Base-by-base conservation (phyloP, 1,140 invertebrate genomes). In the Akabosia matsudoensis region DNA sequence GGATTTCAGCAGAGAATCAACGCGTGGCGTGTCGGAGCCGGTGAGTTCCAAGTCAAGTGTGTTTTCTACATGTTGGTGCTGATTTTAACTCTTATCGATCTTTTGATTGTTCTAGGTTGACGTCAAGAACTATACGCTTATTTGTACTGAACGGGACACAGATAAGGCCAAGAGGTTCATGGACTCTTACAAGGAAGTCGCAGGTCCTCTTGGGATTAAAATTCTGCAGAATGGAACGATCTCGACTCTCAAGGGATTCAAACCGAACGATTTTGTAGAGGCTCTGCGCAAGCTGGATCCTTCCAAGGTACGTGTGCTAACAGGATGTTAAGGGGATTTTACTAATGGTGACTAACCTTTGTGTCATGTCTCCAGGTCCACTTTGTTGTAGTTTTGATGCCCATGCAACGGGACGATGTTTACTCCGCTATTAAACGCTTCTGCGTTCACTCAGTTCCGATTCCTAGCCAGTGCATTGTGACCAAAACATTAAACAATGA, bases 381-480 rank as follows among this genome's bases (percentile, higher is more conserved):
- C 84, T 85, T 96, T 3, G 88, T 93, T 0, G 90, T 96, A 0
- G 87, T 90, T 0, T 90, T 98, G 61, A 92, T 92, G 81, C 93
- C 95, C 0, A 90, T 90, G 0, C 86, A 88, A 30, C 86, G 95
- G 71, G 91, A 93, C 78, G 96, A 98, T 83, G 86, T 93, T n/a
- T 98, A 98, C 82, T 86, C 89, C 1, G 91, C 93, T 0, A 90
- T 98, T 0, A 98, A 98, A 85, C 94, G 91, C 82, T 85, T 95
- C 0, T 96, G 94, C 82, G 95, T 93, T 82, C 86, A 90, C 10
- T 91, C 96, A 74, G 86, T 87, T 18, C 91, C 93, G 2, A 84
- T 96, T 26, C 88, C 93, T 0, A 93, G 92, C 0, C 93, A 96
- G 85, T 89, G 90, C 30, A 76, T 70, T 33, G 71, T 91, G 75